phyloP scores from a whole-genome alignment of 2,113 vertebrate species.

The Chionis minor region DNA sequence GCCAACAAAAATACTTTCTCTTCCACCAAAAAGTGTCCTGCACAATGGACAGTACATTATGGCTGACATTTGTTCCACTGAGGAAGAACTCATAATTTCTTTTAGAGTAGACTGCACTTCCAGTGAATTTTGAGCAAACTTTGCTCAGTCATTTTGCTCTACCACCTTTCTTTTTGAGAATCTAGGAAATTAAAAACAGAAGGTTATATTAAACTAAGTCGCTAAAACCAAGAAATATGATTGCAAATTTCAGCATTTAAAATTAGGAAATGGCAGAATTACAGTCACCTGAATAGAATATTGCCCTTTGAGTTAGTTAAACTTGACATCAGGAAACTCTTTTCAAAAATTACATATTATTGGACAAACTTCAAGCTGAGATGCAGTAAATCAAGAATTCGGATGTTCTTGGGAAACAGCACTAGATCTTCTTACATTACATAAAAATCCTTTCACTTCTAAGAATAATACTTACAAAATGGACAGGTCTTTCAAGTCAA shows the following conservation, averaged over 20 bases:
- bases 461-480: background rate
- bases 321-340: background rate
- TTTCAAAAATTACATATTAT: background rate
- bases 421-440: background rate
- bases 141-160: background rate
- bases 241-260: background rate
- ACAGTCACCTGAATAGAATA: background rate
- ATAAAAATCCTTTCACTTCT: background rate
- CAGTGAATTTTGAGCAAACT: background rate
- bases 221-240: rapidly evolving
- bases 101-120: background rate
- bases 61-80: background rate
- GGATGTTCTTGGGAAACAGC: background rate
- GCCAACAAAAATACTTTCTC: background rate
- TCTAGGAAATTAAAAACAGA: background rate
- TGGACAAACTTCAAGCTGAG: background rate
- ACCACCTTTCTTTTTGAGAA: background rate
- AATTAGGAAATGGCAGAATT: background rate
- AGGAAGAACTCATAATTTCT: background rate
- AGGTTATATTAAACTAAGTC: background rate
- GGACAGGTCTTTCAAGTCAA: background rate
- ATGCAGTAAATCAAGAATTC: background rate
- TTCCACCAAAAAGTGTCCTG: background rate
- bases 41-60: background rate
- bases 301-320: background rate